Percentiles rank a stretch among this genome's conserved stretches.
phyloP scores from a whole-genome alignment of 2,113 vertebrate species.

The Carassius carassius region DNA sequence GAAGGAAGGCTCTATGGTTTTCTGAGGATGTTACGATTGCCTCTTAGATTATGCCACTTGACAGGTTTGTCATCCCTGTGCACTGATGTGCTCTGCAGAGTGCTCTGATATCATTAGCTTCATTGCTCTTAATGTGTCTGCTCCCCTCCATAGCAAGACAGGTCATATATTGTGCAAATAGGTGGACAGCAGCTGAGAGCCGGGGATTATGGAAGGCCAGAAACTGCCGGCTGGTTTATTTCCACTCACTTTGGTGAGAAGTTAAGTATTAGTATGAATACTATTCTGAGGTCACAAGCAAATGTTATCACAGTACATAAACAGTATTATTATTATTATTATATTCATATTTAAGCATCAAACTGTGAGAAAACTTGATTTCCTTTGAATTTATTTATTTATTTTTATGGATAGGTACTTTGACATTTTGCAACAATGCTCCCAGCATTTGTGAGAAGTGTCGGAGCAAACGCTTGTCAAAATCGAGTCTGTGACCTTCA shows the following conservation, averaged over 20 bases:
- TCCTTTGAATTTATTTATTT: constrained; percentile 3
- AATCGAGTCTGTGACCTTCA: constrained; percentile 68
- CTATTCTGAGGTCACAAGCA: constrained; percentile 10
- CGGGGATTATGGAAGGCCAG: constrained; percentile 51
- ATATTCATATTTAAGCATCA: neutral
- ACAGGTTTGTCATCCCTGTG: constrained; percentile 95
- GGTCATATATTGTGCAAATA: constrained; percentile 86
- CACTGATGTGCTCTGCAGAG: constrained; percentile 90
- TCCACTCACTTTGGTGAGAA: constrained; percentile 22
- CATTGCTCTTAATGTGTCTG: constrained; percentile 97
- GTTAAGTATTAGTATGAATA: constrained; percentile 8
- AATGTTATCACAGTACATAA: neutral
- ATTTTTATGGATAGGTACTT: constrained; percentile 54
- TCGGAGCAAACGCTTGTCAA: constrained; percentile 54
- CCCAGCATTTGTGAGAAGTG: constrained; percentile 49
- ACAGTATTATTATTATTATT: too few species aligned
- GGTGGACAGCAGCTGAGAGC: constrained; percentile 67
- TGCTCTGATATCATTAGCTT: constrained; percentile 98
- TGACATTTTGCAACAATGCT: constrained; percentile 60
- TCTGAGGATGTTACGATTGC: constrained; percentile 88
- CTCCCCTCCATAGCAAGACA: constrained; percentile 78
- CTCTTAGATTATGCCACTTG: constrained; percentile 92
- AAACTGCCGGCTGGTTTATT: constrained; percentile 53
- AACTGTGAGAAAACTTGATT: neutral
- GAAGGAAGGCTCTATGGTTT: constrained; percentile 85